Conservation (phyloP, 2,888 invertebrate species). For the Bombylius discolor region DNA sequence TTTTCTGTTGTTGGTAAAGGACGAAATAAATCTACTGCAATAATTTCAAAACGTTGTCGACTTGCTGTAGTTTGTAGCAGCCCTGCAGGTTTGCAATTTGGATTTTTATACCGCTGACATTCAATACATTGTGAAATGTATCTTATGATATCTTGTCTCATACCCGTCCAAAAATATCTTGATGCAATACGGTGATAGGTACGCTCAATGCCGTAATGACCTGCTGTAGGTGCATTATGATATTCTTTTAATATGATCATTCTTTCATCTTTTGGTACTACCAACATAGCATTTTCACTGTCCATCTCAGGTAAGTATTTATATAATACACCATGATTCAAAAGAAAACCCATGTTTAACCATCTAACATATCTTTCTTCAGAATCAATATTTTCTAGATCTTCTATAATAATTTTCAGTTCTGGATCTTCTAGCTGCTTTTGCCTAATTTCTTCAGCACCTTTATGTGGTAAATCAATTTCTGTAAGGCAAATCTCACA, state of each 20-base stretch:
- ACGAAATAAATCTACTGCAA: too few species aligned
- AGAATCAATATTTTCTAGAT: not conserved
- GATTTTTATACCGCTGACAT: slow-evolving; percentile 24
- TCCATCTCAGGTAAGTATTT: slow-evolving; percentile 6
- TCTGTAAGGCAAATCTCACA: slow-evolving; percentile 3
- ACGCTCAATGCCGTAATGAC: too few species aligned
- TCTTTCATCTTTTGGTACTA: slow-evolving; percentile 11
- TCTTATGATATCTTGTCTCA: too few species aligned
- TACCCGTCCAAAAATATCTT: too few species aligned
- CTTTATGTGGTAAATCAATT: slow-evolving; percentile 12
- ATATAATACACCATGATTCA: slow-evolving; percentile 9
- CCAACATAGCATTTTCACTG: slow-evolving; percentile 4
- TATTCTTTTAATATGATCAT: slow-evolving; percentile 9
- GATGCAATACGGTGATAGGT: too few species aligned
- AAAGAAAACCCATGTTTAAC: not conserved
- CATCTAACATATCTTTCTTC: not conserved
- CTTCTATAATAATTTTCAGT: not conserved
- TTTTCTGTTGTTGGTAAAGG: slow-evolving; percentile 14
- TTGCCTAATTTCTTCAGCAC: slow-evolving; percentile 9
- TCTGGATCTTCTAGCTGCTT: not conserved
- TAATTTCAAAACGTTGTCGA: not conserved
- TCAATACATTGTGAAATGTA: slow-evolving; percentile 20
- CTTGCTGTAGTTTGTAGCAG: slow-evolving; percentile 22
- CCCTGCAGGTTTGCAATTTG: slow-evolving; percentile 22
- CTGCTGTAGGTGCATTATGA: too few species aligned